Conservation (phyloP, 2,888 invertebrate species). For the Abscondita cerata region DNA sequence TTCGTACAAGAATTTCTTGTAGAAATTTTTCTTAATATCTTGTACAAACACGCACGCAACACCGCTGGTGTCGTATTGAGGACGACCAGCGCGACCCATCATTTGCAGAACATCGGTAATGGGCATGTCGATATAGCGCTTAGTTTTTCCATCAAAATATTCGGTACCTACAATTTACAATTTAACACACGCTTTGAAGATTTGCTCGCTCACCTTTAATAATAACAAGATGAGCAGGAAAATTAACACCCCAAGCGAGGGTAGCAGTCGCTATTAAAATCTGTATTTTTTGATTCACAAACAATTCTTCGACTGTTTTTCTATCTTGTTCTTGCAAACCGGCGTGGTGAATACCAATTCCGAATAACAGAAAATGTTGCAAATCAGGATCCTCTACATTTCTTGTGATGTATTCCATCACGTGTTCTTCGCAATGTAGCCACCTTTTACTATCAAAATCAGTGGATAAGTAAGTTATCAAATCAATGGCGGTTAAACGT, state of each 20-base stretch:
- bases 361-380: slow-evolving; percentile 92
- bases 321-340: slow-evolving; percentile 94
- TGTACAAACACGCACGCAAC: slow-evolving; percentile 90
- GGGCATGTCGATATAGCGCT: slow-evolving; percentile 98
- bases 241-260: slow-evolving; percentile 99
- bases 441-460: slow-evolving; percentile 96
- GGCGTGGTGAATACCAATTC: slow-evolving; percentile 98
- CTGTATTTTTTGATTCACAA: slow-evolving; percentile 95
- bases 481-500: slow-evolving; percentile 92
- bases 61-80: slow-evolving; percentile 94
- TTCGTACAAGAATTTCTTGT: slow-evolving; percentile 98
- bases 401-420: slow-evolving; percentile 80
- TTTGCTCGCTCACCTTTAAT: slow-evolving; percentile 69
- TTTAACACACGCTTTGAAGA: not conserved
- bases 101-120: slow-evolving; percentile 99
- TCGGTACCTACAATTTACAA: slow-evolving; percentile 73
- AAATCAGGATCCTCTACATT: slow-evolving; percentile 85
- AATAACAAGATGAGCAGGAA: slow-evolving; percentile 97
- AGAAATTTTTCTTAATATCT: slow-evolving; percentile 97
- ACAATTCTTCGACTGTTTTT: slow-evolving; percentile 90
- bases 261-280: slow-evolving; percentile 96
- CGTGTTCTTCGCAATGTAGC: slow-evolving; percentile 84
- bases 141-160: slow-evolving; percentile 96
- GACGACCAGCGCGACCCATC: slow-evolving; percentile 99
- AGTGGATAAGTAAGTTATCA: slow-evolving; percentile 88